Conservation (phyloP, 1,140 invertebrate genomes). For the Drosophila ambigua region DNA sequence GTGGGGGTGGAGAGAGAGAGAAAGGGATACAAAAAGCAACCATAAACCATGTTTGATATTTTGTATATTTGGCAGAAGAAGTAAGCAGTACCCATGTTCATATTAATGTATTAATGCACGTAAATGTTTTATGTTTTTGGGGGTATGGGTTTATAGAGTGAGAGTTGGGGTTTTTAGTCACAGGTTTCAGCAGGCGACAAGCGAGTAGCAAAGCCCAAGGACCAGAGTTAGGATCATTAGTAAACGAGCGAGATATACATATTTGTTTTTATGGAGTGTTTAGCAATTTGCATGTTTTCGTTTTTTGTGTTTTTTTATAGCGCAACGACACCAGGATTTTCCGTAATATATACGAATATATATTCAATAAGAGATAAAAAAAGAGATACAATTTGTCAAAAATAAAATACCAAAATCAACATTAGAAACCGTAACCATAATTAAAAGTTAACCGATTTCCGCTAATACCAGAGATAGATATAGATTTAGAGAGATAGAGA, state of each 20-base stretch:
- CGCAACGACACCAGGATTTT: conserved; percentile 78
- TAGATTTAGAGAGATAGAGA: conserved; percentile 32
- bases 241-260: conserved; percentile 22
- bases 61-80: conserved; percentile 52
- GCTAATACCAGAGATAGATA: conserved; percentile 50
- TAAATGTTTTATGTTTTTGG: conserved; percentile 17
- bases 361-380: conserved; percentile 65
- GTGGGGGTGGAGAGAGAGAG: neutral
- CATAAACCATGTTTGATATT: conserved; percentile 62
- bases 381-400: conserved; percentile 78
- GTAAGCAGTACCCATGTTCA: conserved; percentile 76
- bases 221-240: conserved; percentile 52
- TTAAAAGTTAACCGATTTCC: conserved; percentile 53
- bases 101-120: conserved; percentile 27
- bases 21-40: conserved; percentile 62
- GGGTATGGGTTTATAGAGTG: conserved; percentile 17
- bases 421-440: conserved; percentile 74
- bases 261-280: conserved; percentile 43
- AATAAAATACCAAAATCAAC: conserved; percentile 67
- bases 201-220: conserved; percentile 69
- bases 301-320: conserved; percentile 47
- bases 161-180: conserved; percentile 48
- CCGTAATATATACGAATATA: conserved; percentile 11
- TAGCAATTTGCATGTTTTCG: conserved; percentile 55
- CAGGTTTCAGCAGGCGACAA: conserved; percentile 64